Evolutionary conservation across 2,113 vertebrate species (phyloP).

Genomic region (Phycodurus eques): DNA sequence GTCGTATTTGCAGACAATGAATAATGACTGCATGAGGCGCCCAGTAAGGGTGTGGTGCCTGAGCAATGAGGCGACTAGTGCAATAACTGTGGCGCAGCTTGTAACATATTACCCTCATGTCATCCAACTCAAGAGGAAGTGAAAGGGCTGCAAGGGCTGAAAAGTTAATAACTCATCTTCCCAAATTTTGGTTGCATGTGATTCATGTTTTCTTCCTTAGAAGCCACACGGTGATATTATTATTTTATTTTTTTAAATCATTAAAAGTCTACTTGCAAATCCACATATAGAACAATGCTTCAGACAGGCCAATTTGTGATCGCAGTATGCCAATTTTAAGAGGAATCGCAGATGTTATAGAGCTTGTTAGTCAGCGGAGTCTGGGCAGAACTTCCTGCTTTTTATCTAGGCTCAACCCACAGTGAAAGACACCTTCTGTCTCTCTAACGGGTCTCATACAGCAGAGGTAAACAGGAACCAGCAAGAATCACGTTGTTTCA

Average conservation of each 20-base stretch:
- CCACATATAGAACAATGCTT: neutral
- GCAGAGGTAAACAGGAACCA: constrained; percentile 25
- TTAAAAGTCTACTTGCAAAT: neutral
- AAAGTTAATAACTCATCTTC: neutral
- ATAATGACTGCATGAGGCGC: constrained; percentile 15
- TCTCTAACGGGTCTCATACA: constrained; percentile 21
- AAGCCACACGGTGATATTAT: constrained; percentile 2
- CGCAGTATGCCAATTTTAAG: neutral
- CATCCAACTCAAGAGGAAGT: constrained; percentile 54
- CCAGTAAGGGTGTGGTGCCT: constrained; percentile 38
- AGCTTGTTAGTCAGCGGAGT: constrained; percentile 21
- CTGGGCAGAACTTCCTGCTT: constrained; percentile 45
- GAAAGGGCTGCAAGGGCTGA: constrained; percentile 31
- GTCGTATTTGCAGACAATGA: constrained; percentile 30
- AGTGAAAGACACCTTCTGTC: constrained; percentile 13
- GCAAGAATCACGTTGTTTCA: constrained; percentile 1
- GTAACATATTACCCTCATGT: constrained; percentile 7
- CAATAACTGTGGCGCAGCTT: constrained; percentile 9
- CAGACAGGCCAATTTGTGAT: neutral
- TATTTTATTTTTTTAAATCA: neutral
- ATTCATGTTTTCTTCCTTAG: neutral
- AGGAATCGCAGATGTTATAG: neutral
- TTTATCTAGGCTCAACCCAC: constrained; percentile 25
- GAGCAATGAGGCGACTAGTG: constrained; percentile 11
- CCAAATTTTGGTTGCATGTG: neutral